These are phyloP conservation scores for Verasper variegatus DNA, from an alignment of 2,113 vertebrate species.

Conservation along the genomic window DNA sequence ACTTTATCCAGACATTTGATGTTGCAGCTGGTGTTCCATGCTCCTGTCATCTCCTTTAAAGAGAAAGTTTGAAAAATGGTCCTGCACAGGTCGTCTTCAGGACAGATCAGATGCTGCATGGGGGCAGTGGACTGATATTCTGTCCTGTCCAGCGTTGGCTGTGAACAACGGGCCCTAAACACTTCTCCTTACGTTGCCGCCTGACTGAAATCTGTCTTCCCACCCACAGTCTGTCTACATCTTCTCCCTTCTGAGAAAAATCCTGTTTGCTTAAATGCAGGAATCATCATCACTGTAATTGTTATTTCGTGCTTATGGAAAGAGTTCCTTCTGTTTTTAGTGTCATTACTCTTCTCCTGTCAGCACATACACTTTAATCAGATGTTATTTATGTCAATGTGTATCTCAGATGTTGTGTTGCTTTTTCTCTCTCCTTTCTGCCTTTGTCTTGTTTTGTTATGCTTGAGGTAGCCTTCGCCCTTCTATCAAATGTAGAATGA, in stretches of 20 bases:
- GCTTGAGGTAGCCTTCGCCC: neutral
- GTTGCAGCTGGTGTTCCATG: neutral
- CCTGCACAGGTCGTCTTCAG: neutral
- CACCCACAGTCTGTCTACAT: constrained; percentile 59
- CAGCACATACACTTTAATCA: constrained; percentile 33
- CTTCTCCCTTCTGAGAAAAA: constrained; percentile 43
- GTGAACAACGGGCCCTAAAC: constrained; percentile 52
- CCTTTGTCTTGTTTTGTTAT: neutral
- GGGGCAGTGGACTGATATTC: constrained; percentile 21
- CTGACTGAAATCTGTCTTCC: constrained; percentile 44
- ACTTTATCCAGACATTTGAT: constrained; percentile 14
- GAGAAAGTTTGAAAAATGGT: constrained; percentile 14
- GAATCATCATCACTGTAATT: constrained; percentile 46
- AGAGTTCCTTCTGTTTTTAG: constrained; percentile 19
- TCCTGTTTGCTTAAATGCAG: constrained; percentile 48
- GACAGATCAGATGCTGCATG: constrained; percentile 12
- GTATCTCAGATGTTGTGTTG: constrained; percentile 25
- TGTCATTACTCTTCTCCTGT: constrained; percentile 24
- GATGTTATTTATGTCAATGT: constrained; percentile 40
- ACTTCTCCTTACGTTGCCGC: constrained; percentile 56
- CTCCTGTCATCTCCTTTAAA: constrained; percentile 9
- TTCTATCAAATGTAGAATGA: neutral
- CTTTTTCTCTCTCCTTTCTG: neutral
- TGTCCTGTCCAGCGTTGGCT: constrained; percentile 46
- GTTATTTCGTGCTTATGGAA: constrained; percentile 45